Base-by-base conservation (phyloP, 2,113 vertebrate genomes). In the Trichechus manatus region DNA sequence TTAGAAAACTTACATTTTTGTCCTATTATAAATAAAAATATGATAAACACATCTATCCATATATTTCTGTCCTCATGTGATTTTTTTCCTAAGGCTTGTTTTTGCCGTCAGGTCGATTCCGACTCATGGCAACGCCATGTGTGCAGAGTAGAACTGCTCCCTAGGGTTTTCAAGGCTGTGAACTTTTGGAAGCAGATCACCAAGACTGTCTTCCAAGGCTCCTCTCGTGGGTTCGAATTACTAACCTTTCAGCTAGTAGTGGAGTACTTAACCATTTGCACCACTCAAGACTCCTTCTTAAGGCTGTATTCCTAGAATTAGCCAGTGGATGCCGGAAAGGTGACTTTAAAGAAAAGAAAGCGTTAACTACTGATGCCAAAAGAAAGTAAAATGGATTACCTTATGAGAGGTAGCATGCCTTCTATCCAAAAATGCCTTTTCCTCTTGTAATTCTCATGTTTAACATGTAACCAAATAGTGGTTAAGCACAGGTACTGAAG, bases 331-430 rank as follows among this genome's bases (percentile, higher is more conserved):
- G 3, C 29, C 68, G 85, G 27, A 72, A 17, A 80, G 29, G 75
- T 56, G 77, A 90, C 77, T 31, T 75, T 63, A 82, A 85, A 66
- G 13, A 70, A 82, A 50, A 44, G 22, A 66, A 91, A 56, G 25
- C 56, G 70, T 89, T 97, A 94, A 97, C 27, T 81, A 87, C 13
- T 77, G 68, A 84, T 72, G 25, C 9, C 19, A 29, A 47, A 42
- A 63, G 15, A 36, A 50, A 64, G 64, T 44, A 74, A 89, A 91
- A 61, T 50, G 14, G 15, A 2, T 39, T 84, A 6, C 15, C 44
- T 78, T 84, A 17, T 59, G 36, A 11, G 1, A 22, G 59, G 15
- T 33, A 84, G 29, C 44, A 20, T 79, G 47, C 39, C 36, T 89
- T 75, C 81, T 36, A 70, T 82, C 42, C 59, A 31, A 82, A 92